Conservation (phyloP, 2,888 invertebrate genomes). For the Lapara coniferarum region DNA sequence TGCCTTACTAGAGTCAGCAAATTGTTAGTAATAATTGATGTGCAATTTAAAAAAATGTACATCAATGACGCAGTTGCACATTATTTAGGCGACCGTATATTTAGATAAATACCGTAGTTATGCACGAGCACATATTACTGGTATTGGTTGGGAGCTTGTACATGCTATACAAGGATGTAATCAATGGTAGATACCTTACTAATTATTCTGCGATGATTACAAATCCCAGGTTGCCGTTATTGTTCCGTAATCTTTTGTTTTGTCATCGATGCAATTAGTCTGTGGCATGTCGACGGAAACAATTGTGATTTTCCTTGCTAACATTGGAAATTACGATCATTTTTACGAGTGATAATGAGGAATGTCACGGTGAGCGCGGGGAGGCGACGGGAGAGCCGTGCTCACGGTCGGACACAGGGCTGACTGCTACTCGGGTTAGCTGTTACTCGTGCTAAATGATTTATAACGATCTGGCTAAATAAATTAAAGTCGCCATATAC, state of each 20-base stretch:
- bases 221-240: slow-evolving; percentile 40
- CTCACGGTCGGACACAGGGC: slow-evolving; percentile 15
- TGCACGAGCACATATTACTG: neutral
- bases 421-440: neutral
- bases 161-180: slow-evolving; percentile 21
- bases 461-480: neutral
- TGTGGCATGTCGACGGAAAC: slow-evolving; percentile 43
- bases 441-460: neutral
- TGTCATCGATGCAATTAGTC: slow-evolving; percentile 42
- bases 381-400: slow-evolving; percentile 34
- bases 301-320: slow-evolving; percentile 41
- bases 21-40: neutral
- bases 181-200: slow-evolving; percentile 13
- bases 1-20: neutral
- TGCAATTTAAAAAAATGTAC: slow-evolving; percentile 1
- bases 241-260: slow-evolving; percentile 43
- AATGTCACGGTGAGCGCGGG: slow-evolving; percentile 49
- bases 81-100: neutral
- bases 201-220: slow-evolving; percentile 27
- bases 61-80: slow-evolving; percentile 4
- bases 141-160: neutral
- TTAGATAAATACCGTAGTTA: slow-evolving; percentile 9
- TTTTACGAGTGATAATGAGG: slow-evolving; percentile 38
- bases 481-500: neutral
- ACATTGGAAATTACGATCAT: slow-evolving; percentile 35